Evolutionary conservation across 2,888 invertebrate genomes (phyloP), one percentile per base, ranked within the genome.

Genomic region (Zootermopsis nevadensis): DNA sequence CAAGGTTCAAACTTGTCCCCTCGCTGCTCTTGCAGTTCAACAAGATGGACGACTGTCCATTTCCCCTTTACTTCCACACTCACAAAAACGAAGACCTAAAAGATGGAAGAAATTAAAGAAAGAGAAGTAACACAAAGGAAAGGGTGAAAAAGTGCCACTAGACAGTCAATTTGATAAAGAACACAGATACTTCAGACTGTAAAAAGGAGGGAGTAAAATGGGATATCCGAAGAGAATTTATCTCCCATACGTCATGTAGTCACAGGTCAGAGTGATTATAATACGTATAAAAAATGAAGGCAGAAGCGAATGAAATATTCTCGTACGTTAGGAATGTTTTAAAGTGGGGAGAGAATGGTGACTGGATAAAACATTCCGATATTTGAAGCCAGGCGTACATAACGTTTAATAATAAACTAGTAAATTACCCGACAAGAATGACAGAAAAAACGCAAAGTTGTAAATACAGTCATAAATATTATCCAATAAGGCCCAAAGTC

Each of bases 121-220:
- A 15, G n/a, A 60, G 27, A 60, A 60, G 60, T 7, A 60, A 60
- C 8, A n/a, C 8, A 15, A 60, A 60, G 60, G 60, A 60, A 60
- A 60, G n/a, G 1, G 60, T 27, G 60, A 60, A 60, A 15, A 60
- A 60, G 60, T n/a, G n/a, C 60, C 60, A 60, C 27, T n/a, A 60
- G 60, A 60, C 60, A 60, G 60, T 60, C 60, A 60, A 60, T 60
- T 60, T 60, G 60, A 60, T 60, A 60, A 60, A 60, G 60, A 60
- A 60, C 60, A 60, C 60, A 60, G 60, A 60, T 27, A 60, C 27
- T 60, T 60, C n/a, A 60, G 60, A 27, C 8, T 60, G 60, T 3
- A 60, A 60, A 27, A 15, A 27, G 6, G 60, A n/a, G 10, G 27
- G 10, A 27, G 60, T 60, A 60, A 60, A 60, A 27, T 6, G 60